These are phyloP conservation scores for Ceratina japonica DNA, from an alignment of 1,140 invertebrate species.

Conservation along the genomic window DNA sequence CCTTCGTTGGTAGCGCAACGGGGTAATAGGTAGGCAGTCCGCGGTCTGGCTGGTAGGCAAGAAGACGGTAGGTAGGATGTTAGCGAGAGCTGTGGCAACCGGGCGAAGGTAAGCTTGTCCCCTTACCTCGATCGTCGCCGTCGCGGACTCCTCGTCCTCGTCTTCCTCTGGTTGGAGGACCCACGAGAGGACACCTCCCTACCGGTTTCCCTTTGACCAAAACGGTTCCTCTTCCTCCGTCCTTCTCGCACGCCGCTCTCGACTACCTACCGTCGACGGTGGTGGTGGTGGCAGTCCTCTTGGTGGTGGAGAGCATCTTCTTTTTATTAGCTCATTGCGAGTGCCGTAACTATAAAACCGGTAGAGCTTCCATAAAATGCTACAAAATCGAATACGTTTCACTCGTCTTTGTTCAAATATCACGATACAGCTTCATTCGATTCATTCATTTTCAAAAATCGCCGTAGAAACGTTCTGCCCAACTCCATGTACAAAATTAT, in stretches of 20 bases:
- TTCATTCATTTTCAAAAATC: no score
- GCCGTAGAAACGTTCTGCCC: no score
- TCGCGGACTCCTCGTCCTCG: conserved; percentile 60
- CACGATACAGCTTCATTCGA: no score
- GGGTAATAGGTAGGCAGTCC: conserved; percentile 70
- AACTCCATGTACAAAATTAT: no score
- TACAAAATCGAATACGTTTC: no score
- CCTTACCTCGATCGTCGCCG: conserved; percentile 55
- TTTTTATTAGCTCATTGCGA: no score
- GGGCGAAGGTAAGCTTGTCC: conserved; percentile 5
- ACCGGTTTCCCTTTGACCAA: conserved; percentile 58
- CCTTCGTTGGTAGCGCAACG: conserved; percentile 69
- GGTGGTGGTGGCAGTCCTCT: conserved; percentile 61
- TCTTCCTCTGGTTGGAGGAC: conserved; percentile 79
- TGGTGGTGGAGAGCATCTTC: no score
- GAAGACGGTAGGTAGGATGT: conserved; percentile 66
- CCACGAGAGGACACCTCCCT: conserved; percentile 75
- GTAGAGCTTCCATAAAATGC: no score
- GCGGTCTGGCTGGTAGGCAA: conserved; percentile 1
- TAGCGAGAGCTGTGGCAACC: conserved; percentile 60
- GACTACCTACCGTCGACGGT: conserved; percentile 34
- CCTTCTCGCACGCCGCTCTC: conserved; percentile 25
- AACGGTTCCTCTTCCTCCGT: conserved; percentile 47
- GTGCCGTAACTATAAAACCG: no score
- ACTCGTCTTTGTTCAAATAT: no score